Conservation (phyloP, 2,113 vertebrate genomes). For the Chamaea fasciata region DNA sequence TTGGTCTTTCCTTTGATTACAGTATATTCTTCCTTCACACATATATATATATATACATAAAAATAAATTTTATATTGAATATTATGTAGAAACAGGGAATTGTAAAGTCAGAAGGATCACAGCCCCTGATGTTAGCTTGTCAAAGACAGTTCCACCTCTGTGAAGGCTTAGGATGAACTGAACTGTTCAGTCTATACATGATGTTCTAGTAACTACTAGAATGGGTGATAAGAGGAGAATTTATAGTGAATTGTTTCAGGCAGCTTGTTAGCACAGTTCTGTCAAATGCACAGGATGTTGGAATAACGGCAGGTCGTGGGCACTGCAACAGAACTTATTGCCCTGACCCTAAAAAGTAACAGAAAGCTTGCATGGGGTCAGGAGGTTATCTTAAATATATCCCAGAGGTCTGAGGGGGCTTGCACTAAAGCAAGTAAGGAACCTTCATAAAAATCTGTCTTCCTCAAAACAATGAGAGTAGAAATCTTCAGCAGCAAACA, state of each 20-base stretch:
- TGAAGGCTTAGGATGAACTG: neutral
- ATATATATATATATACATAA: neutral
- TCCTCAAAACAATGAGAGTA: neutral
- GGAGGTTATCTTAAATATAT: neutral
- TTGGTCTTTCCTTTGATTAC: neutral
- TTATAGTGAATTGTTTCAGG: neutral
- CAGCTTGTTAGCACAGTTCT: neutral
- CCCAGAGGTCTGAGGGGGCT: neutral
- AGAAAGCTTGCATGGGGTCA: neutral
- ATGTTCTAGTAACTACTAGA: neutral
- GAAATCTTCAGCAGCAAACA: neutral
- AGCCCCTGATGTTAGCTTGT: neutral
- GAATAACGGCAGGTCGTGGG: neutral
- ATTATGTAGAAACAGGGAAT: neutral
- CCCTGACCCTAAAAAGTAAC: neutral
- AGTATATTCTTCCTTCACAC: neutral
- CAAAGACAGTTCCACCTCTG: neutral
- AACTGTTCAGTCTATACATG: neutral
- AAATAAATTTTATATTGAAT: neutral
- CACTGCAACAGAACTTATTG: neutral
- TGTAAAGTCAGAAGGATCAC: neutral
- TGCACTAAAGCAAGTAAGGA: neutral
- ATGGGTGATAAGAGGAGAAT: neutral
- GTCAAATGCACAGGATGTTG: neutral
- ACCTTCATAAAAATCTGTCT: neutral